Percentiles rank a stretch among this genome's conserved stretches.
phyloP scores from a whole-genome alignment of 2,888 invertebrate genomes.

The Acleris cristana region DNA sequence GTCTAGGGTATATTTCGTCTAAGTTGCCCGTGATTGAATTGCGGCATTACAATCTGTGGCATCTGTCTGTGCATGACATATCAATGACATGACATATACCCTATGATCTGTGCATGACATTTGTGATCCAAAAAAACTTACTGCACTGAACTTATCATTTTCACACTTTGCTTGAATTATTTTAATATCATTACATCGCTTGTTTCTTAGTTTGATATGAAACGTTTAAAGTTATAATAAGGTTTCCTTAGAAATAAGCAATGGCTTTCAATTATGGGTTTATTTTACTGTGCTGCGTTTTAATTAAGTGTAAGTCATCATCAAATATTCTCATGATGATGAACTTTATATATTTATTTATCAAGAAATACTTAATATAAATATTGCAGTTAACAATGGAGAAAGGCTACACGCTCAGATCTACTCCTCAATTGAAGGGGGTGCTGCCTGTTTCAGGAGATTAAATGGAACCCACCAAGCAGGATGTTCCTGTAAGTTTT shows the following conservation, averaged over 20 bases:
- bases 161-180: too few species aligned
- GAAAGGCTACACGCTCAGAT: slow-evolving; percentile 91
- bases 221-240: background rate
- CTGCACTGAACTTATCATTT: too few species aligned
- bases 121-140: background rate
- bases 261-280: slow-evolving; percentile 25
- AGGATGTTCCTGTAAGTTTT: slow-evolving; percentile 94
- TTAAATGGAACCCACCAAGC: slow-evolving; percentile 97
- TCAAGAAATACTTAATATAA: too few species aligned
- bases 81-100: too few species aligned
- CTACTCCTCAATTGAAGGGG: slow-evolving; percentile 89
- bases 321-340: background rate
- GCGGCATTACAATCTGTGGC: too few species aligned
- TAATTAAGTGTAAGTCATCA: slow-evolving; percentile 22
- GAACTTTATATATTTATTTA: too few species aligned
- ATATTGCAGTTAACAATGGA: slow-evolving; percentile 65
- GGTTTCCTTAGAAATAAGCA: background rate
- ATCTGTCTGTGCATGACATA: too few species aligned
- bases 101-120: too few species aligned
- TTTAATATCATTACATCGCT: too few species aligned
- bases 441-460: slow-evolving; percentile 92
- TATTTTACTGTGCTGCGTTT: slow-evolving; percentile 21
- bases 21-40: too few species aligned
- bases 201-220: background rate
- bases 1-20: too few species aligned